Base-by-base conservation (phyloP, 2,797 vertebrate genomes). In the Lepus oiostolus region DNA sequence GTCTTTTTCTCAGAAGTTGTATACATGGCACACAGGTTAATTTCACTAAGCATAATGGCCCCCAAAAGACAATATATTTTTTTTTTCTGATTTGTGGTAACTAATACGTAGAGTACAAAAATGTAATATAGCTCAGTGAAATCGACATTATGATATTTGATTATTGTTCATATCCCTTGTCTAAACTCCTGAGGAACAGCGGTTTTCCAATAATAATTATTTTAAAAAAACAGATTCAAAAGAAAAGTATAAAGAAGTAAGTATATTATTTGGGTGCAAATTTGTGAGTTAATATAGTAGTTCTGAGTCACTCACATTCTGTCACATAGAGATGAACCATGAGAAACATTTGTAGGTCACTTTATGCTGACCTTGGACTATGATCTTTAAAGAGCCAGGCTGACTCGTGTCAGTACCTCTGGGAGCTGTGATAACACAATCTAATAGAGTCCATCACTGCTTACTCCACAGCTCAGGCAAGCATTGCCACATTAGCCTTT, bases 181-280 rank as follows among this genome's bases (percentile, higher is more conserved):
- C 42, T 42, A 42, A 7, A 8, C 42, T 42, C 42, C 42, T 42
- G 42, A 42, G 42, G 42, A 42, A 7, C 42, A 42, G 42, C 7
- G 7, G 42, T 42, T 42, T 42, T 42, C 42, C 7, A 42, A 7
- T 42, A 42, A 42, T 42, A 42, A 42, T 42, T 42, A 42, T 42
- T 42, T 42, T 30, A 54, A 93, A 88, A 32, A 26, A 21, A 91
- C 47, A 85, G 16, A 7, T 60, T 89, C n/a, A 67, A 90, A 87
- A 62, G 22, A 68, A 54, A 86, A 68, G 24, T 14, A 28, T 13
- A 75, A 83, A 17, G 32, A 88, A 71, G 19, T 22, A 89, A 70
- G 24, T 19, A 50, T 70, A 21, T 12, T 70, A 35, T 30, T 2
- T 35, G 21, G 21, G 47, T 70, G 22, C 7, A 71, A 81, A 88